phyloP scores from a whole-genome alignment of 2,888 invertebrate genomes.

The Sinodicranocentrus sp. region DNA sequence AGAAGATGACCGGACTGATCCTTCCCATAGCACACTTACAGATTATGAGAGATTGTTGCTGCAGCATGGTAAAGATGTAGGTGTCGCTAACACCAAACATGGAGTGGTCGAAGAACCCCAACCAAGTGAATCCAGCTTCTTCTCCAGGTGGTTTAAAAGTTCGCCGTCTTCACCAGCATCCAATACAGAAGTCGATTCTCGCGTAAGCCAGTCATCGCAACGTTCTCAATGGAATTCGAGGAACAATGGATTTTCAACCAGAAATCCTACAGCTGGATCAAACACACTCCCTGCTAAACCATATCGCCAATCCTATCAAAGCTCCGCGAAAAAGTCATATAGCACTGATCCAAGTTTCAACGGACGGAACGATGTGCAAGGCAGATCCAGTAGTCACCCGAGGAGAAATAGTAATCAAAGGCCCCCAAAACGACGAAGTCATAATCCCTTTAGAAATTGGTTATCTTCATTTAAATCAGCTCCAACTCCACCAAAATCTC shows the following conservation, averaged over 20 bases:
- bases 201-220: background rate
- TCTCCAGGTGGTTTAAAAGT: constrained; percentile 51
- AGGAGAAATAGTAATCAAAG: constrained; percentile 26
- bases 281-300: too few relatives aligned
- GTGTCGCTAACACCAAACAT: constrained; percentile 50
- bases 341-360: too few relatives aligned
- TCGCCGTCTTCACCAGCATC: background rate
- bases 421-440: constrained; percentile 54
- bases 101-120: constrained; percentile 42
- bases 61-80: constrained; percentile 51
- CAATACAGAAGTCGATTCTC: background rate
- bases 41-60: constrained; percentile 67
- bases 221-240: too few relatives aligned
- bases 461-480: constrained; percentile 33
- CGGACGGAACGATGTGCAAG: constrained; percentile 24
- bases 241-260: too few relatives aligned
- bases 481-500: constrained; percentile 14
- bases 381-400: background rate
- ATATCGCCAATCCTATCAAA: background rate
- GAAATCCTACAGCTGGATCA: too few relatives aligned
- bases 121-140: constrained; percentile 43
- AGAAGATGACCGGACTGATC: constrained; percentile 29
- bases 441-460: constrained; percentile 59
- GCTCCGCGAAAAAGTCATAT: too few relatives aligned
- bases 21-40: constrained; percentile 59